Percentiles rank a stretch among this genome's conserved stretches.
phyloP scores from a whole-genome alignment of 1,140 invertebrate genomes.

The Diachasmimorpha longicaudata region DNA sequence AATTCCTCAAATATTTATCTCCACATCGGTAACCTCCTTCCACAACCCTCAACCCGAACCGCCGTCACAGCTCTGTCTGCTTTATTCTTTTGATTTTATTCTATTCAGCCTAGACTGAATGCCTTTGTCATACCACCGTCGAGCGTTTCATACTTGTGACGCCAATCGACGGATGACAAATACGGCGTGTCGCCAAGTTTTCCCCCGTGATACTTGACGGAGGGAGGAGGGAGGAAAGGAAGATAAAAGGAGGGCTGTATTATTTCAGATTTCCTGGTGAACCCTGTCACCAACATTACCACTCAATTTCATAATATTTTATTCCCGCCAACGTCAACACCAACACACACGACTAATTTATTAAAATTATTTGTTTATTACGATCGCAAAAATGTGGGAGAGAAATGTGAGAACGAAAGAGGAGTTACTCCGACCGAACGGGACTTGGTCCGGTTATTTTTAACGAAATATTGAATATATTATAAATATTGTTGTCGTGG shows the following conservation, averaged over 20 bases:
- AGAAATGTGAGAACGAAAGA: too few species aligned
- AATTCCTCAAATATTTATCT: slow-evolving; percentile 64
- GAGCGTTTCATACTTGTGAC: slow-evolving; percentile 55
- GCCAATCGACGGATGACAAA: slow-evolving; percentile 61
- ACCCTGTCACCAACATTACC: not conserved
- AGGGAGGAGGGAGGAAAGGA: not conserved
- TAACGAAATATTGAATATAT: too few species aligned
- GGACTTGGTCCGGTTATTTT: too few species aligned
- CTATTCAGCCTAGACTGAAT: not conserved
- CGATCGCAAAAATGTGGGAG: too few species aligned
- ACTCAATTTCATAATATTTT: not conserved
- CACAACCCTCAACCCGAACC: slow-evolving; percentile 32
- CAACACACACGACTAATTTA: too few species aligned
- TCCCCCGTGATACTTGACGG: not conserved
- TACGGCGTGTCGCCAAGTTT: slow-evolving; percentile 32
- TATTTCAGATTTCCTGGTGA: not conserved
- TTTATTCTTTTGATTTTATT: slow-evolving; percentile 13
- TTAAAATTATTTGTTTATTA: too few species aligned
- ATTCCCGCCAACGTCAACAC: not conserved
- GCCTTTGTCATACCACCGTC: slow-evolving; percentile 42
- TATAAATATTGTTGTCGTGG: too few species aligned
- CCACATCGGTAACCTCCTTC: slow-evolving; percentile 37
- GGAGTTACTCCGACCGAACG: too few species aligned
- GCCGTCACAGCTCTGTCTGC: slow-evolving; percentile 3
- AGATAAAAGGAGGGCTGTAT: not conserved